phyloP scores from a whole-genome alignment of 2,113 vertebrate species.

The Apodemus sylvaticus region DNA sequence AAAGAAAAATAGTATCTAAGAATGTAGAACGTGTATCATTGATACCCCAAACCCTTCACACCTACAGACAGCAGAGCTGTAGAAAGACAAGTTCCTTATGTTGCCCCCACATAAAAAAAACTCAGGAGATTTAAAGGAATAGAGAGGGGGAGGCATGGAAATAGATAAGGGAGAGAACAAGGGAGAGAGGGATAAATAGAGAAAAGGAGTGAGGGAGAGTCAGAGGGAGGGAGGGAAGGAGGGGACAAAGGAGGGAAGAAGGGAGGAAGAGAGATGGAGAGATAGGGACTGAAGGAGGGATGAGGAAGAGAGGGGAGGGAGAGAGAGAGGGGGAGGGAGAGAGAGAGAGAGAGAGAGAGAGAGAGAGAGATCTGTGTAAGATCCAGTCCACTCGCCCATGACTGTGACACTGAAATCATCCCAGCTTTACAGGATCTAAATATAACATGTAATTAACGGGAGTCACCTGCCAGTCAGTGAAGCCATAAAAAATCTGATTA shows the following conservation, averaged over 20 bases:
- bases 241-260: background rate
- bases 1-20: conserved; percentile 62
- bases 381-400: background rate
- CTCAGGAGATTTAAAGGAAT: conserved; percentile 49
- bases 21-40: conserved; percentile 61
- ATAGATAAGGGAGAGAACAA: no score
- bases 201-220: background rate
- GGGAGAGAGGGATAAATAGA: background rate
- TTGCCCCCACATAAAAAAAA: conserved; percentile 17
- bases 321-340: background rate
- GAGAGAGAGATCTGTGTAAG: background rate
- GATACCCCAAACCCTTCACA: conserved; percentile 59
- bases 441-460: conserved; percentile 43
- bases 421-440: background rate
- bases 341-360: background rate
- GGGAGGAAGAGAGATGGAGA: rapidly evolving
- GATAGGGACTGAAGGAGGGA: background rate
- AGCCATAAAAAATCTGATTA: conserved; percentile 36
- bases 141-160: background rate
- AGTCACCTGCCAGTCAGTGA: conserved; percentile 43
- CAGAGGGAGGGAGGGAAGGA: background rate
- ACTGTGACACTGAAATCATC: conserved; percentile 34
- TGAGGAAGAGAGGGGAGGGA: background rate
- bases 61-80: conserved; percentile 59
- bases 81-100: conserved; percentile 15